phyloP scores from a whole-genome alignment of 1,140 invertebrate genomes.

The Papilio xuthus region DNA sequence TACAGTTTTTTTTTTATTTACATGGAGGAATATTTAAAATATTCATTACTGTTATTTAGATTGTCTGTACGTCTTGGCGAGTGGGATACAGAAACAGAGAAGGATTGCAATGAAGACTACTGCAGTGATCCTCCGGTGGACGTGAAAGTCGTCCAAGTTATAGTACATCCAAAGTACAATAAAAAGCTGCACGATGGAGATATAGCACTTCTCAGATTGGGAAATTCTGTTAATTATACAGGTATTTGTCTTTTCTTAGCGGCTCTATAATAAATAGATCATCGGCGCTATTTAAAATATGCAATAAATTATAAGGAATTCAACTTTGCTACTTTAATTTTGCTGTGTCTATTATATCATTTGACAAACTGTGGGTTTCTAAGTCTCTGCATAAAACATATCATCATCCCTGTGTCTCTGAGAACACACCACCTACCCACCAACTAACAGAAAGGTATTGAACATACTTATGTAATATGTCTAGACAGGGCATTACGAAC shows the following conservation, averaged over 20 bases:
- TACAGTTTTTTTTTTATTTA: neutral
- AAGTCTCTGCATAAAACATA: no score
- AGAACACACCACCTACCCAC: no score
- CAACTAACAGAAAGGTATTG: no score
- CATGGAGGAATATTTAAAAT: neutral
- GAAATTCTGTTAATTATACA: conserved; percentile 81
- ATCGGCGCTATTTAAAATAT: no score
- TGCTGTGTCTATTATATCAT: no score
- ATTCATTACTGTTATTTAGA: conserved; percentile 43
- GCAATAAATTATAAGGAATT: no score
- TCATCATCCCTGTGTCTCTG: no score
- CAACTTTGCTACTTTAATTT: no score
- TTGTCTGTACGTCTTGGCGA: conserved; percentile 83
- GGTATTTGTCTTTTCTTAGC: conserved; percentile 45
- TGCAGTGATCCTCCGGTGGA: conserved; percentile 52
- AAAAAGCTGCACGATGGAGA: conserved; percentile 66
- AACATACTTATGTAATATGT: no score
- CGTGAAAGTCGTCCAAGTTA: conserved; percentile 43
- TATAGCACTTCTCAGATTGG: conserved; percentile 85
- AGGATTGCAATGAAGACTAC: conserved; percentile 79
- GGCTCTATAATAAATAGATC: no score
- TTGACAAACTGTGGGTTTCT: no score
- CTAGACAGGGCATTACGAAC: no score
- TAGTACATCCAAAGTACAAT: conserved; percentile 42
- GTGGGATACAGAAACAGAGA: conserved; percentile 80